Base-by-base conservation (phyloP, 2,888 invertebrate species). In the Labia minor region DNA sequence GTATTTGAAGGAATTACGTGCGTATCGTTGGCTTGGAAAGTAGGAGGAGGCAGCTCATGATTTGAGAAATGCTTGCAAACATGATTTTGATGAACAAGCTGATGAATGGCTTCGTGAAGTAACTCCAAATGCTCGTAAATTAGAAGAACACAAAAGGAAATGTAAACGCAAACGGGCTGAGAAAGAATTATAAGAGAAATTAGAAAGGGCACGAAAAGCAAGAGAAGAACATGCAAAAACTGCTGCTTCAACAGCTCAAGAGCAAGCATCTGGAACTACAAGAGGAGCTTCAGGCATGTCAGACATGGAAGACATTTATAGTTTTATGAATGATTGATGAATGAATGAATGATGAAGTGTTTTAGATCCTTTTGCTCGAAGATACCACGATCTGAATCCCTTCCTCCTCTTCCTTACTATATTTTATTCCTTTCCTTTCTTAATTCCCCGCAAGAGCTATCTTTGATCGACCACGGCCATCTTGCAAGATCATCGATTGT, bases 101-200 rank as follows among this genome's bases (percentile, higher is more conserved):
- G 90, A 95, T 75, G 91, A 91, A 73, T 92, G 94, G 92, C 79
- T 95, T 69, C 87, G 87, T 73, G 93, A 95, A 77, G 92, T 95
- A 11, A 90, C 90, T 71, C 92, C 93, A 0, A 95, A 95, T 78
- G 90, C 90, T 10, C 88, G 90, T 73, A 93, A 91, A 78, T 83
- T 96, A 70, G 89, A 92, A 72, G 93, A 93, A 74, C 95, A 95
- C 78, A 86, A 86, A 71, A 82, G 94, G 19, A 90, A 89, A 75
- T 83, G 84, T 73, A 90, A 93, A 74, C 86, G 95, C 62, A 89
- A 85, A 74, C 81, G 82, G 71, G 85, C 88, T 68, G 94, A 95
- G 72, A 87, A 85, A 72, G 88, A 89, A 71, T 76, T 86, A 49
- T 77, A 74, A 63, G 81, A 81, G 75, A 77, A 77, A 62, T 74